A percentile compares a stretch with the other conserved stretches of the same genome.
Conservation (phyloP, 2,888 invertebrate genomes). For the Macropis europaea region DNA sequence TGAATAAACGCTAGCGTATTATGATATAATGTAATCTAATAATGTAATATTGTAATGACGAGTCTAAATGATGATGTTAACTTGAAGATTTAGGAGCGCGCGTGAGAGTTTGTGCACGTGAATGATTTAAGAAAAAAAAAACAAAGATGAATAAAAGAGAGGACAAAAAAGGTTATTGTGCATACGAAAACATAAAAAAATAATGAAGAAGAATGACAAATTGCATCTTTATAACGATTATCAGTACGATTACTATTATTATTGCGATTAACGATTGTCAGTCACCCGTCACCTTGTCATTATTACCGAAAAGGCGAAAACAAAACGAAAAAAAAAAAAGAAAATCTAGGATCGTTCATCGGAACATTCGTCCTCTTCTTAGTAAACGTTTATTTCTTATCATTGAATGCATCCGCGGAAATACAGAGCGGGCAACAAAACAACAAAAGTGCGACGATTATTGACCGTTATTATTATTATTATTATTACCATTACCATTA, state of each 20-base stretch:
- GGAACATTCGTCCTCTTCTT: slow-evolving; percentile 56
- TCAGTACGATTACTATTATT: slow-evolving; percentile 77
- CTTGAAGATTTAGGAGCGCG: slow-evolving; percentile 77
- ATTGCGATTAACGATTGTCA: slow-evolving; percentile 78
- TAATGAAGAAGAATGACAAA: slow-evolving; percentile 64
- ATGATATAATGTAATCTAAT: slow-evolving; percentile 80
- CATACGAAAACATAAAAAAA: slow-evolving; percentile 72
- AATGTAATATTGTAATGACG: slow-evolving; percentile 80
- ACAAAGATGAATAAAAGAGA: slow-evolving; percentile 61
- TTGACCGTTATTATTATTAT: slow-evolving; percentile 32
- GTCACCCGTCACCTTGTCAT: slow-evolving; percentile 69
- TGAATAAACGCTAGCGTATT: slow-evolving; percentile 80
- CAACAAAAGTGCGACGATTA: slow-evolving; percentile 27
- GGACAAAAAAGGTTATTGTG: slow-evolving; percentile 77
- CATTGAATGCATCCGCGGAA: slow-evolving; percentile 15
- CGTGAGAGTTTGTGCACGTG: slow-evolving; percentile 74
- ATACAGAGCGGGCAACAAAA: not conserved
- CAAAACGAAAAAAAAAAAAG: not conserved
- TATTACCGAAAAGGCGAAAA: slow-evolving; percentile 37
- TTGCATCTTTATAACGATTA: slow-evolving; percentile 76
- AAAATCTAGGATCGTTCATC: slow-evolving; percentile 50
- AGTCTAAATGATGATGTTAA: slow-evolving; percentile 80
- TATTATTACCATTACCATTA: slow-evolving; percentile 46
- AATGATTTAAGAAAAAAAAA: slow-evolving; percentile 65
- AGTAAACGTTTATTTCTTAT: slow-evolving; percentile 26